Evolutionary conservation across 1,140 invertebrate species (phyloP).

Genomic region (Choristoneura fumiferana): DNA sequence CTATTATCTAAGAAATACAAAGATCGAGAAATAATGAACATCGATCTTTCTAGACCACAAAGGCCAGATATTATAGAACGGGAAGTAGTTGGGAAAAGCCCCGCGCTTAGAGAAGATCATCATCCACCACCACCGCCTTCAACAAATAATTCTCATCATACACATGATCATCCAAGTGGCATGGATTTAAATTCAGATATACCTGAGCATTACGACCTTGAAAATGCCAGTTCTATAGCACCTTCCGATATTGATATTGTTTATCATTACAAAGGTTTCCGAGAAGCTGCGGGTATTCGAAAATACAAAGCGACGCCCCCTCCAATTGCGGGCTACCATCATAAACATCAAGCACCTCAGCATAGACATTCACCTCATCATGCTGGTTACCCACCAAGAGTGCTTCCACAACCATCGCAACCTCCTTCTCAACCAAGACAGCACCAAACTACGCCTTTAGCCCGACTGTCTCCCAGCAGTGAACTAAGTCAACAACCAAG

Average conservation of each 20-base stretch:
- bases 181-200: conserved; percentile 88
- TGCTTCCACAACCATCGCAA: conserved; percentile 83
- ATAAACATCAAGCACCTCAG: conserved; percentile 86
- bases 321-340: conserved; percentile 85
- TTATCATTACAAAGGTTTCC: conserved; percentile 96
- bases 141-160: conserved; percentile 81
- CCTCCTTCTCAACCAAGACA: conserved; percentile 82
- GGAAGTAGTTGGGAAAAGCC: conserved; percentile 90
- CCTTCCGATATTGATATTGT: conserved; percentile 98
- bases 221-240: conserved; percentile 98
- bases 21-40: conserved; percentile 86
- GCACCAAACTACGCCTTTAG: conserved; percentile 92
- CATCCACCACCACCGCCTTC: conserved; percentile 85
- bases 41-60: conserved; percentile 84
- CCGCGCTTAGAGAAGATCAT: conserved; percentile 86
- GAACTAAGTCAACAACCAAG: conserved; percentile 94
- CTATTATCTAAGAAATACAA: conserved; percentile 92
- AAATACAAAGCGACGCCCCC: conserved; percentile 92
- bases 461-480: conserved; percentile 93
- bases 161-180: conserved; percentile 82
- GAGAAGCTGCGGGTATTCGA: conserved; percentile 87
- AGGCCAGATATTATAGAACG: conserved; percentile 95
- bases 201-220: conserved; percentile 97
- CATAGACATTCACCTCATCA: conserved; percentile 86
- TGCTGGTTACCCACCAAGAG: conserved; percentile 84